Base-by-base conservation (phyloP, 1,140 invertebrate genomes). In the Magallana gigas region DNA sequence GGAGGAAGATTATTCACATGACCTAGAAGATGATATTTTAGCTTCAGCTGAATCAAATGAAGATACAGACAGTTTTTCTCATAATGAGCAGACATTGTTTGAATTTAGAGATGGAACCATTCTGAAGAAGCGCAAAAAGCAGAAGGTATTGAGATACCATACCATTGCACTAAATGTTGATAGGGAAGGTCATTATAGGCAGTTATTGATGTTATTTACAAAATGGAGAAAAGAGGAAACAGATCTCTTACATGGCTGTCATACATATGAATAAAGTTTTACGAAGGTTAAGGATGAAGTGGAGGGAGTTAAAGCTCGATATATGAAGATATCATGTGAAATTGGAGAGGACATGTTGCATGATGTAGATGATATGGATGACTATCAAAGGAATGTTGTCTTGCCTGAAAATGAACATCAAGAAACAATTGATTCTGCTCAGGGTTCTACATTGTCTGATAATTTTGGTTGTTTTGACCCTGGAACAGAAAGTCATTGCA, bases 391-490 rank as follows among this genome's bases (percentile, higher is more conserved):
- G 12, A 48, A 83, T 18, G n/a, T 14, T 57, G 60, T 86, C 16
- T 36, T 87, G 14, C 57, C 83, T 18, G 88, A 87, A 68, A 57
- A 16, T 59, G 23, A 89, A 18, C 88, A 89, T 58, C 82, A 84
- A 81, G 85, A 89, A 60, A n/a, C 48, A 14, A 87, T 87, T 14
- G 85, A 89, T 48, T 4, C 11, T 11, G n/a, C 29, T 3, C 18
- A 85, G 60, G 80, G 84, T 8, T n/a, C 29, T 14, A 11, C 59
- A 11, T 16, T 76, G 58, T 56, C 48, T 14, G 56, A 48, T 8
- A n/a, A 6, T 7, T 85, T 62, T 83, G 80, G 76, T 11, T 89
- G 88, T 85, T 89, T 89, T 87, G 86, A 87, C 85, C 86, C 88
- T 71, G 57, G 57, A 57, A 76, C 14, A n/a, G 59, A n/a, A 11